These are phyloP conservation scores for Hestina assimilis DNA, from an alignment of 1,140 invertebrate genomes.

Conservation along the genomic window DNA sequence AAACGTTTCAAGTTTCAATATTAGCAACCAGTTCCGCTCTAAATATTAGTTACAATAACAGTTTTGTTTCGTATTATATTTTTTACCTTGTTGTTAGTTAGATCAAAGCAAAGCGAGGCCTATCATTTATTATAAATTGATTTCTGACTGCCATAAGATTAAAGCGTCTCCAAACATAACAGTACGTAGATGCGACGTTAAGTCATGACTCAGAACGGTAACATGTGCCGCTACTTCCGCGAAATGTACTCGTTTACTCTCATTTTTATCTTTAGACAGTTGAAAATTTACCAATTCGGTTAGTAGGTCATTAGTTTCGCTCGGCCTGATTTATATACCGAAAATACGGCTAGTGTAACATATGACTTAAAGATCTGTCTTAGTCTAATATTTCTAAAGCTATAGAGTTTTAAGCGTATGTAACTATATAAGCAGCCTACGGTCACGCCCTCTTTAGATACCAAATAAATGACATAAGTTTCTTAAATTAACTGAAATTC, in stretches of 20 bases:
- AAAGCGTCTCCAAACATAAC: neutral
- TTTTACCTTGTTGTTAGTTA: too few species aligned
- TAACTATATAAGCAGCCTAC: too few species aligned
- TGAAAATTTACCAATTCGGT: conserved; percentile 31
- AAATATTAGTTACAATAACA: conserved; percentile 2
- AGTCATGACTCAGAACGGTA: conserved; percentile 36
- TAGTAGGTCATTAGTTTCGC: conserved; percentile 30
- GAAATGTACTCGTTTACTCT: conserved; percentile 36
- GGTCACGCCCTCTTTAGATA: too few species aligned
- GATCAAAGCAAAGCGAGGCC: too few species aligned
- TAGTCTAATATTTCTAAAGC: too few species aligned
- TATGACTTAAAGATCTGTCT: neutral
- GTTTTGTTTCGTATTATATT: conserved; percentile 5
- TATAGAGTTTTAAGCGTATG: too few species aligned
- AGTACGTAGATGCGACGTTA: conserved; percentile 8
- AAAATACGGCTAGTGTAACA: too few species aligned
- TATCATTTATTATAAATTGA: too few species aligned
- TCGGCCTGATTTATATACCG: neutral
- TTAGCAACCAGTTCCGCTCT: conserved; percentile 10
- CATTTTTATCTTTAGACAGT: conserved; percentile 38
- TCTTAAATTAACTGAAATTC: too few species aligned
- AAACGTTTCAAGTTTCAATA: neutral
- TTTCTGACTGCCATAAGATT: too few species aligned
- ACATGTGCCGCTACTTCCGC: conserved; percentile 40
- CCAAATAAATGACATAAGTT: too few species aligned